Evolutionary conservation across 2,888 invertebrate species (phyloP).

Genomic region (Plemyria rubiginata): DNA sequence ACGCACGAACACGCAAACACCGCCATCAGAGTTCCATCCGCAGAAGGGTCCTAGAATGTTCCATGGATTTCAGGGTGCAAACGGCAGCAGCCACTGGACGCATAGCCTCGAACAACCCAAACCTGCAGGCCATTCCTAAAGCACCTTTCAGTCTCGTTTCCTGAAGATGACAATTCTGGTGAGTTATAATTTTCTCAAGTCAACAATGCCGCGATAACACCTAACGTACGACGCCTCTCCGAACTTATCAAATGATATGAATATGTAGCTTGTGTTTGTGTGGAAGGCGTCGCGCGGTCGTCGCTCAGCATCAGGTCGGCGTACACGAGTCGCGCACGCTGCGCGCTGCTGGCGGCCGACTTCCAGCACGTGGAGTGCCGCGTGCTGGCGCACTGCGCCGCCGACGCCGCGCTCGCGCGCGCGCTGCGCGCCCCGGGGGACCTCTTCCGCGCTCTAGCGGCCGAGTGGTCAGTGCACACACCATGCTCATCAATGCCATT

Average conservation of each 20-base stretch:
- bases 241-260: too few species aligned
- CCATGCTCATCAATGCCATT: too few species aligned
- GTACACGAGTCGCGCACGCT: conserved; percentile 61
- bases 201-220: neutral
- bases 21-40: neutral
- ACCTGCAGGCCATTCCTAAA: conserved; percentile 81
- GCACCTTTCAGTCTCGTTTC: conserved; percentile 61
- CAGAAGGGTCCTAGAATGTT: neutral
- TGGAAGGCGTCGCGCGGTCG: too few species aligned
- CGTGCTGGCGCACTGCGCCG: conserved; percentile 74
- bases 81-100: conserved; percentile 79
- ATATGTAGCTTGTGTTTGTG: too few species aligned
- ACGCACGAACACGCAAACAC: neutral
- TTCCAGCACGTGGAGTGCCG: conserved; percentile 81
- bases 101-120: conserved; percentile 75
- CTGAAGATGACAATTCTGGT: conserved; percentile 47
- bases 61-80: conserved; percentile 65
- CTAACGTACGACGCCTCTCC: too few species aligned
- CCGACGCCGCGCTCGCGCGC: conserved; percentile 56
- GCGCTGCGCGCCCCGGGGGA: conserved; percentile 59
- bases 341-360: conserved; percentile 72
- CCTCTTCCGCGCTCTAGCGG: conserved; percentile 71
- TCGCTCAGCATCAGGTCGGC: conserved; percentile 66
- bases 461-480: conserved; percentile 59
- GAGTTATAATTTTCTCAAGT: conserved; percentile 1